Conservation (phyloP, 2,113 vertebrate species). For the Excalfactoria chinensis region DNA sequence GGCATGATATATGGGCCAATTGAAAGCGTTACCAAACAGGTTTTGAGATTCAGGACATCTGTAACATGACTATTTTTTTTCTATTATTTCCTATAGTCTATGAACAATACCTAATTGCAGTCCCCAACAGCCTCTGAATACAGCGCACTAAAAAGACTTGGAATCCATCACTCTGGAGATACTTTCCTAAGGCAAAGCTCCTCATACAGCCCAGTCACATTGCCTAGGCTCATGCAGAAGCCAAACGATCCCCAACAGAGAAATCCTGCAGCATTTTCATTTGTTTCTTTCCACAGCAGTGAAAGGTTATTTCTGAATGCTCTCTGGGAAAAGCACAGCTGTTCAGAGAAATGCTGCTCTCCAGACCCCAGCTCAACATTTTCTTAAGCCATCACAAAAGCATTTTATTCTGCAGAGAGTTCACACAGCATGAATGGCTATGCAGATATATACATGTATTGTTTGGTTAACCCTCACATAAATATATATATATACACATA, state of each 20-base stretch:
- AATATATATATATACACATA: background rate
- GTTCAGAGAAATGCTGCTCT: background rate
- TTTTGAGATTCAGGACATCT: conserved; percentile 47
- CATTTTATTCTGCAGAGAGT: background rate
- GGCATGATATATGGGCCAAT: conserved; percentile 63
- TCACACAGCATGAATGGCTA: background rate
- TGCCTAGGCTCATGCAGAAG: background rate
- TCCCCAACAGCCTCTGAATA: background rate
- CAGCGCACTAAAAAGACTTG: background rate
- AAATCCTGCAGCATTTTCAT: background rate
- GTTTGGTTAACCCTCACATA: conserved; percentile 6
- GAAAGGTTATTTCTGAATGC: conserved; percentile 20
- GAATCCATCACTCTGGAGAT: background rate
- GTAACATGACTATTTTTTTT: conserved; percentile 19
- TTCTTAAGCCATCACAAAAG: conserved; percentile 25
- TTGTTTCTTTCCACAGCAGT: conserved; percentile 22
- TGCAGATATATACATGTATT: background rate
- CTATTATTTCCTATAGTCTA: background rate
- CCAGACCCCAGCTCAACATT: background rate
- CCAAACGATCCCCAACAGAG: background rate
- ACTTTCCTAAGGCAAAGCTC: background rate
- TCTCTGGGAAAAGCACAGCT: background rate
- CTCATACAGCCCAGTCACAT: background rate
- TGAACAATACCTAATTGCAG: conserved; percentile 7
- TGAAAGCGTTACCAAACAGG: conserved; percentile 63